These are phyloP conservation scores for Hydrotaea diabolus DNA, from an alignment of 2,888 invertebrate genomes.

Conservation along the genomic window DNA sequence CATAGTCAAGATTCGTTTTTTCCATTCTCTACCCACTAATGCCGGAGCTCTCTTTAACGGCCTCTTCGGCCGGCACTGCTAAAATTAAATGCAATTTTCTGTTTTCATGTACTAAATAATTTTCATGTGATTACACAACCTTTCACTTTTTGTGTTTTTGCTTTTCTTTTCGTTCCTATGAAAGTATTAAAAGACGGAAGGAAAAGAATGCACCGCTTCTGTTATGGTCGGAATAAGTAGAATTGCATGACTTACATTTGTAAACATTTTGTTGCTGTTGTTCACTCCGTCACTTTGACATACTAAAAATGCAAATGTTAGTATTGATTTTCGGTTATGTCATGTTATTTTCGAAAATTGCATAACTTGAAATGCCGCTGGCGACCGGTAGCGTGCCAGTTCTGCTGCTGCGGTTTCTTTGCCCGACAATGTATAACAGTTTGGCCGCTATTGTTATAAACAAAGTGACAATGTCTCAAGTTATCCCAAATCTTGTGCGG, in stretches of 20 bases:
- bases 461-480: too few relatives aligned
- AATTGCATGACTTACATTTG: conserved; percentile 25
- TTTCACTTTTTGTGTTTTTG: conserved; percentile 52
- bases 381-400: not conserved
- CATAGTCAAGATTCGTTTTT: not conserved
- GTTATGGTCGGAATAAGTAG: not conserved
- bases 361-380: conserved; percentile 1
- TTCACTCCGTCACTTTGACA: not conserved
- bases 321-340: conserved; percentile 62
- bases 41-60: not conserved
- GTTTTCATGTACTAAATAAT: conserved; percentile 61
- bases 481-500: too few relatives aligned
- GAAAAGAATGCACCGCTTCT: conserved; percentile 46
- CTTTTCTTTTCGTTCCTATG: not conserved
- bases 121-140: conserved; percentile 61
- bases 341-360: conserved; percentile 22
- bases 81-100: conserved; percentile 58
- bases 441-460: not conserved
- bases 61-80: conserved; percentile 28
- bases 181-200: not conserved
- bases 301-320: not conserved
- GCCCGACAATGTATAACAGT: not conserved
- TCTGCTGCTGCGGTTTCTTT: too few relatives aligned
- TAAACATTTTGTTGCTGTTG: conserved; percentile 23
- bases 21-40: not conserved